Base-by-base conservation (phyloP, 2,888 invertebrate species). In the Euclidia mi region DNA sequence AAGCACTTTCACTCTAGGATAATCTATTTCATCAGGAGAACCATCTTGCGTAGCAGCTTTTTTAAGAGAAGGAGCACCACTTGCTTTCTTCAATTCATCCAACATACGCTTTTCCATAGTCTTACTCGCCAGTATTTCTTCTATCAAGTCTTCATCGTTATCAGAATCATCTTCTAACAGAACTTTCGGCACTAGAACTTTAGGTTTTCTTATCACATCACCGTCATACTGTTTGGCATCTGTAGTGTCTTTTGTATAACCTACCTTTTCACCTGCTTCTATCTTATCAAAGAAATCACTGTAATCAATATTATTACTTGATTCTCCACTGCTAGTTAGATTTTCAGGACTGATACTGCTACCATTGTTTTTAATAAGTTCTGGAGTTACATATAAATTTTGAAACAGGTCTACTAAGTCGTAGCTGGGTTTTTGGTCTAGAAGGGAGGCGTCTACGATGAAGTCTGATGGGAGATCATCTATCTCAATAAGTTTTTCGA, bases 321-420 rank as follows among this genome's bases (percentile, higher is more conserved):
- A 25, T 25, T 25, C 6, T 25, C 7, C 7, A 25, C 20, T 3
- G 7, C 20, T 25, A 9, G 35, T 2, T 4, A 2, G 14, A 0
- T 34, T 25, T n/a, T 11, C 34, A 14, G 11, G 1, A n/a, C 29
- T 28, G 0, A 12, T 20, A 9, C 2, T 7, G 11, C 10, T 3
- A 9, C 40, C 3, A 29, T 15, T 47, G 2, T 49, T 25, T 40
- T 51, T 65, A 11, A 72, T 40, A 29, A 62, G 48, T 9, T 60
- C 59, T 1, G 71, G 72, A 0, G 62, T 47, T 0, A 71, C 72
- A 3, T 43, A 63, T 1, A 71, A 65, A 18, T 72, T 65, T n/a
- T 71, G 48, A 14, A 9, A 68, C 7, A 71, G 34, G 60, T 71
- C 71, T 1, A 71, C 32, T 17, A 68, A 45, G 17, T 53, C 46